These are phyloP conservation scores for Acipenser oxyrinchus DNA, from an alignment of 2,797 vertebrate species.

Conservation along the genomic window DNA sequence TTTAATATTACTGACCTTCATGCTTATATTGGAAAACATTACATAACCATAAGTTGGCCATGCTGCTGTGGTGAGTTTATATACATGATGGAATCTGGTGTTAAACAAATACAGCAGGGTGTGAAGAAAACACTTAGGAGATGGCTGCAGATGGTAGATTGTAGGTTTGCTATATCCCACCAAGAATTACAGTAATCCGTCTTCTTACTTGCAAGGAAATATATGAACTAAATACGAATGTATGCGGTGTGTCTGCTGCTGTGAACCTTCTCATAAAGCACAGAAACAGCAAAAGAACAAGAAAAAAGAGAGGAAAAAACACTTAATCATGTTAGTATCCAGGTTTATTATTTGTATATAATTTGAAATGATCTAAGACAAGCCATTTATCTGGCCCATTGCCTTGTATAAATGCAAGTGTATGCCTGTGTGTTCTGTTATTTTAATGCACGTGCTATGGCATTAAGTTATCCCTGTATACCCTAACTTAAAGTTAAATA, in stretches of 20 bases:
- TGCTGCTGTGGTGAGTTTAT: slow-evolving; percentile 4
- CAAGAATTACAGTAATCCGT: not conserved
- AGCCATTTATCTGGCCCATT: too few species aligned
- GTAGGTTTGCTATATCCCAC: not conserved
- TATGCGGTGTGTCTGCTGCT: not conserved
- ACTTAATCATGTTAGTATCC: too few species aligned
- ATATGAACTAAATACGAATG: slow-evolving; percentile 1
- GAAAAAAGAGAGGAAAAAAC: not conserved
- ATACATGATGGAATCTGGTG: slow-evolving; percentile 7
- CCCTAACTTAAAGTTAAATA: too few species aligned
- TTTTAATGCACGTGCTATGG: too few species aligned
- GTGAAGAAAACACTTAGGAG: not conserved
- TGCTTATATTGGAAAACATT: too few species aligned
- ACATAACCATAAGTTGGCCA: slow-evolving; percentile 2
- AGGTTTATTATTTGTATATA: too few species aligned
- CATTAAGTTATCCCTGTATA: too few species aligned
- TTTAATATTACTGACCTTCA: too few species aligned
- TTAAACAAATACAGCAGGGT: slow-evolving; percentile 14
- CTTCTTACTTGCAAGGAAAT: not conserved
- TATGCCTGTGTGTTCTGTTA: too few species aligned
- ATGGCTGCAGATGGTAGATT: not conserved
- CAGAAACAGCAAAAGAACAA: slow-evolving; percentile 10
- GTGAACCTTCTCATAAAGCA: slow-evolving; percentile 9
- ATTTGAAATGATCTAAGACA: too few species aligned
- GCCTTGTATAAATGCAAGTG: too few species aligned